Base-by-base conservation (phyloP, 2,888 invertebrate genomes). In the Harmothoe impar region DNA sequence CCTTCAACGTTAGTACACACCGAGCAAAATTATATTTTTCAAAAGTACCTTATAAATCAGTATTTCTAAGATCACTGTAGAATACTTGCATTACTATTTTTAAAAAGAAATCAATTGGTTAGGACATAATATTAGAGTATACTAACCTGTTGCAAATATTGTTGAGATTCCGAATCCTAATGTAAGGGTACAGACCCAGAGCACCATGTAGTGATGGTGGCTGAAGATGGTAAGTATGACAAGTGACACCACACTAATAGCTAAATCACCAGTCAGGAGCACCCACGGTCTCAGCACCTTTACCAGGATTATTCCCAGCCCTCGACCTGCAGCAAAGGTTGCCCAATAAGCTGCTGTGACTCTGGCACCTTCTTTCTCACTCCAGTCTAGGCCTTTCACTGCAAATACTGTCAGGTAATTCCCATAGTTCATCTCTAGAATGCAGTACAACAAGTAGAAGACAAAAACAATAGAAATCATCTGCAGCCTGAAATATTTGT, bases 101-200 rank as follows among this genome's bases (percentile, higher is more conserved):
- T 43, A 10, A 43, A 10, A 43, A 43, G 3, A 43, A 10, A 43
- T 43, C n/a, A n/a, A n/a, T n/a, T n/a, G n/a, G n/a, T 43, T 43
- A 43, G 10, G 43, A 43, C 5, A 68, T 15, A 3, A 68, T 15
- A 25, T 25, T 1, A 68, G 1, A 78, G 20, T 78, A 3, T 25
- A 20, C 23, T 68, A 62, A 62, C 89, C 89, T 68, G 68, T 89
- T 17, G 89, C 68, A 68, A 89, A 89, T 33, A 89, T 56, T 0
- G 68, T 89, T 33, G 89, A 62, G n/a, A 89, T 68, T n/a, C 89
- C 72, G n/a, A 68, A 33, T 29, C 89, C 89, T 43, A 68, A n/a
- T 0, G 25, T 35, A 15, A 89, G 15, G 17, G 89, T 35, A 68
- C 89, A 89, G 5, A 89, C 33, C 89, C 89, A 89, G 3, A 89